A percentile compares a stretch with the other conserved stretches of the same genome.
Evolutionary conservation across 2,888 invertebrate species (phyloP).

Genomic region (Eumerus sabulonum): DNA sequence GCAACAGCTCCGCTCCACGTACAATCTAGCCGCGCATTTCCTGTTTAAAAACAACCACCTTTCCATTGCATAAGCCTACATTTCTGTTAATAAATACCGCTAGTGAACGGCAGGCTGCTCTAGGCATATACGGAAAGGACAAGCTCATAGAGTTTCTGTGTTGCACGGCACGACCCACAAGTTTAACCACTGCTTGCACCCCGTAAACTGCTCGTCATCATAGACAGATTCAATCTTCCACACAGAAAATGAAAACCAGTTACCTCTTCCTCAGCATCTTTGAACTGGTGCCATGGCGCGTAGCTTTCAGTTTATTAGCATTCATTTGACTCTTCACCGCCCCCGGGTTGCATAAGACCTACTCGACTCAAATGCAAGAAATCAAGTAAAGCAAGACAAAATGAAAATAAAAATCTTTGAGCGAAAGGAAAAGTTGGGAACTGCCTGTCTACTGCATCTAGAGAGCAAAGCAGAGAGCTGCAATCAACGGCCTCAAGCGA

Average conservation of each 20-base stretch:
- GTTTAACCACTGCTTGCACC: conserved; percentile 62
- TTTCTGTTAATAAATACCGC: conserved; percentile 63
- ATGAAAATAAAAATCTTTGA: too few relatives aligned
- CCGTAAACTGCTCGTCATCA: conserved; percentile 55
- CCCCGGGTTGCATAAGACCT: conserved; percentile 47
- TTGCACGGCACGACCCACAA: conserved; percentile 35
- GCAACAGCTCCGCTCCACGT: conserved; percentile 34
- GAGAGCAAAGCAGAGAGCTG: too few relatives aligned
- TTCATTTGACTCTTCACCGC: conserved; percentile 55
- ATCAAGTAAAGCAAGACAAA: too few relatives aligned
- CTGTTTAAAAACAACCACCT: conserved; percentile 54
- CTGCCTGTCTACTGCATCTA: conserved; percentile 13
- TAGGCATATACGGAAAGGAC: conserved; percentile 43
- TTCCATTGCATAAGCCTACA: conserved; percentile 51
- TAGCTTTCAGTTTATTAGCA: conserved; percentile 56
- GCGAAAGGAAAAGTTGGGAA: conserved; percentile 28
- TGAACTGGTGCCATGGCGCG: conserved; percentile 4
- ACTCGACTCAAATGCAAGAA: not conserved
- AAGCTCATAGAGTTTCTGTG: conserved; percentile 32
- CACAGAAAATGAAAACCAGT: conserved; percentile 63
- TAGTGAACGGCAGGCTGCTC: conserved; percentile 21
- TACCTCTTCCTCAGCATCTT: conserved; percentile 43
- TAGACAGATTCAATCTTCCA: conserved; percentile 53
- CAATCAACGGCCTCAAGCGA: too few relatives aligned
- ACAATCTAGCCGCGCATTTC: conserved; percentile 54